Evolutionary conservation across 2,888 invertebrate species (phyloP), one percentile per base, ranked within the genome.

Genomic region (Agonopterix arenella): DNA sequence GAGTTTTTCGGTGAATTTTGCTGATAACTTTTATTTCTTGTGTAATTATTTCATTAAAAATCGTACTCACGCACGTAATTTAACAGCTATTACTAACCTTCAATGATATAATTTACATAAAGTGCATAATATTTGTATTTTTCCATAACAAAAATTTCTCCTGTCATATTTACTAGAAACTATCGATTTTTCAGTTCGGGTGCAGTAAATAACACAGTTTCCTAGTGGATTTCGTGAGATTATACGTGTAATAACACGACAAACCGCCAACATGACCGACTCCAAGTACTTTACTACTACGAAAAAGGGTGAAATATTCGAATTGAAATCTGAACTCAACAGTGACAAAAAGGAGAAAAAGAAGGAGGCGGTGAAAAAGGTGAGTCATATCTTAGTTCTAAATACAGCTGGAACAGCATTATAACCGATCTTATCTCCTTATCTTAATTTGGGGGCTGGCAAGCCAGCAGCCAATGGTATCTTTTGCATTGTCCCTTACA

Each of bases 311-410:
- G 99, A 99, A 90, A 99, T 99, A 75, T 99, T 99, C 89, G 99
- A 99, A 89, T 90, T 99, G 50, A 99, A 99, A 82, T 98, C 98
- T 5, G 99, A 99, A 84, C 90, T 99, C 50, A 99, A 99, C 82
- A 98, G 98, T 91, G 99, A 99, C 78, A 99, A 99, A 83, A 99
- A 99, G 71, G 99, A 99, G 74, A 99, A 99, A 90, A 99, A 99
- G 82, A 96, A 98, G 76, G 99, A 99, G 86, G 99, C 99, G 47
- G 99, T 99, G 1, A 99, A 99, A 83, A 99, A 99, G 92, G 98
- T 98, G 83, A 90, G 54, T 58, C 43, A 48, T 41, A 4, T 41
- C n/a, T 11, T 42, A 11, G 11, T 7, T n/a, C n/a, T 38, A 2
- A 38, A 38, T 38, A 18, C 18, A 40, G 43, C 8, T 18, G 18